Evolutionary conservation across 2,797 vertebrate genomes (phyloP).

Genomic region (Poecilia wingei): DNA sequence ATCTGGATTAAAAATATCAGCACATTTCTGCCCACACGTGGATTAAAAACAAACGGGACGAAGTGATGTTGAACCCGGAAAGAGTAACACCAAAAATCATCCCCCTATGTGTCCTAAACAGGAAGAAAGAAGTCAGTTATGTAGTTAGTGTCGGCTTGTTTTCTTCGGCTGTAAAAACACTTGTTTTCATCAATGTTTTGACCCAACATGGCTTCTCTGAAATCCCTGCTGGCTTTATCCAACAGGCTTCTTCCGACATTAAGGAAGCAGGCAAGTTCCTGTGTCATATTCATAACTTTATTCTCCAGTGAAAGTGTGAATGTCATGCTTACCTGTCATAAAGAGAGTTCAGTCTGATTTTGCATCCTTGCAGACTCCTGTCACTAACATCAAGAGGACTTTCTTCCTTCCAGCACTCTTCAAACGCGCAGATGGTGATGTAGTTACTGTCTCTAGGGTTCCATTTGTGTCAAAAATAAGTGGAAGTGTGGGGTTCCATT

Average conservation of each 20-base stretch:
- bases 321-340: conserved; percentile 4
- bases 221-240: conserved; percentile 50
- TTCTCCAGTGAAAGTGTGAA: neutral
- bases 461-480: no score
- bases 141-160: conserved; percentile 7
- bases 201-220: conserved; percentile 67
- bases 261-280: conserved; percentile 59
- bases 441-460: neutral
- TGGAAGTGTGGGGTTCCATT: no score
- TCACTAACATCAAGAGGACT: conserved; percentile 63
- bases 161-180: neutral
- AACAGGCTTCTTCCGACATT: conserved; percentile 49
- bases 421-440: conserved; percentile 62
- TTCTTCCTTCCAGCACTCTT: conserved; percentile 54
- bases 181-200: neutral
- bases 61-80: conserved; percentile 57
- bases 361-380: conserved; percentile 49
- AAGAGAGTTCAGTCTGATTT: neutral
- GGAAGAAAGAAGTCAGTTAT: conserved; percentile 29
- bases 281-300: neutral
- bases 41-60: conserved; percentile 21
- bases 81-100: conserved; percentile 67
- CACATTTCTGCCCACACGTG: conserved; percentile 56
- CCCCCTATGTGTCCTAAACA: conserved; percentile 30
- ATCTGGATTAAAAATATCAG: conserved; percentile 3